Evolutionary conservation across 2,888 invertebrate genomes (phyloP), one percentile per base, ranked within the genome.

Genomic region (Eugnorisma glareosa): DNA sequence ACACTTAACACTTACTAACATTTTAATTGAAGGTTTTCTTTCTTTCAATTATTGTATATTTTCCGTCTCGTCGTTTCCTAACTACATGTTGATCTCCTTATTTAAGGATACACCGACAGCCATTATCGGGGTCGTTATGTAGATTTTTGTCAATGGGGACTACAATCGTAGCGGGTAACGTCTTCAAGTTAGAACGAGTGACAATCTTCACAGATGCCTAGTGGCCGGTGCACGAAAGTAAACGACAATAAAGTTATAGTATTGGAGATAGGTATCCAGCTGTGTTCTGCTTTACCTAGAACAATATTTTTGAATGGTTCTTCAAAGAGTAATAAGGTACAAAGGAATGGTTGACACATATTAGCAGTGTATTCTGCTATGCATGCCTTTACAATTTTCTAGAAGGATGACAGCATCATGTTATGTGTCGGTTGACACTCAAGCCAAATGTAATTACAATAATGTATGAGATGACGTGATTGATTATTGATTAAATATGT

Each of bases 401-500:
- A 21, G 21, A 35, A 61, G 59, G 10, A 61, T 61, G 59, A 61
- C 21, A 35, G 31, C 59, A 61, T 21, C 4, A 10, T 35, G 31
- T 61, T 35, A 21, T 10, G 21, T 35, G 21, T 35, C 4, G 10
- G 59, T 61, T 63, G 11, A 63, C 63, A 37, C 24, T 37, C 35
- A 63, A 18, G 1, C 4, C 7, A 31, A 7, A 57, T 40, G 48
- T 40, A 6, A 63, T 28, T 24, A 76, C 28, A 40, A 40, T 64
- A 66, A 54, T 63, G 10, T 54, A n/a, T 21, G 7, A 70, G 10
- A 40, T 54, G 15, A 74, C 21, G 48, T 15, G 8, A 35, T 37
- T 45, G 11, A 35, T 48, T 31, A 81, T 81, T 45, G 13, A 68
- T 75, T 24, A 35, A 24, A 48, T 63, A 64, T n/a, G 48, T 15